These are phyloP conservation scores for Stomatorhinus ivindoensis DNA, from an alignment of 2,113 vertebrate genomes.

Conservation along the genomic window DNA sequence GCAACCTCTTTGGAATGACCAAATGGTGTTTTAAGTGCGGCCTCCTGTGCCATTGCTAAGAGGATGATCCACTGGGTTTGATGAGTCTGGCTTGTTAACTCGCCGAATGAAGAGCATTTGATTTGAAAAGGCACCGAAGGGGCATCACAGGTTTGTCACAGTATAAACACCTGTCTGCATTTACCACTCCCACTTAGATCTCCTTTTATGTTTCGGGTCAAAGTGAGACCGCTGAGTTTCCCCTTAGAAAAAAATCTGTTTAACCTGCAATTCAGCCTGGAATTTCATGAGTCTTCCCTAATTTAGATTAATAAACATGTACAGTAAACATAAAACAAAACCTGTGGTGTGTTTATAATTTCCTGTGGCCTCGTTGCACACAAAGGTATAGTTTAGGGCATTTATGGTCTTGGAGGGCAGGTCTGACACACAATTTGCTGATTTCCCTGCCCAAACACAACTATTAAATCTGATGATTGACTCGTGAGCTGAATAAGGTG, in stretches of 20 bases:
- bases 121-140: neutral
- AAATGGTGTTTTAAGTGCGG: slow-evolving; percentile 22
- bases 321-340: neutral
- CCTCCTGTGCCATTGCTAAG: slow-evolving; percentile 2
- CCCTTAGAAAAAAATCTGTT: neutral
- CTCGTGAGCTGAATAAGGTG: neutral
- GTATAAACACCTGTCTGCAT: neutral
- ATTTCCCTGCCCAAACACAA: neutral
- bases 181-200: neutral
- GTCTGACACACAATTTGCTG: neutral
- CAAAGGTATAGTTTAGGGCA: neutral
- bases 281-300: neutral
- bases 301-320: neutral
- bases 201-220: neutral
- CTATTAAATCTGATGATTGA: neutral
- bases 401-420: neutral
- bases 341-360: neutral
- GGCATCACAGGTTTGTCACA: neutral
- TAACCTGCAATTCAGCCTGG: neutral
- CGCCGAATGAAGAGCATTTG: neutral
- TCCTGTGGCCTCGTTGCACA: neutral
- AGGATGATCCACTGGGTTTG: neutral
- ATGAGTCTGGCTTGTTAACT: neutral
- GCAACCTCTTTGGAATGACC: slow-evolving; percentile 47
- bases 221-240: neutral